Evolutionary conservation across 2,888 invertebrate species (phyloP).

Genomic region (Apamea sordens): DNA sequence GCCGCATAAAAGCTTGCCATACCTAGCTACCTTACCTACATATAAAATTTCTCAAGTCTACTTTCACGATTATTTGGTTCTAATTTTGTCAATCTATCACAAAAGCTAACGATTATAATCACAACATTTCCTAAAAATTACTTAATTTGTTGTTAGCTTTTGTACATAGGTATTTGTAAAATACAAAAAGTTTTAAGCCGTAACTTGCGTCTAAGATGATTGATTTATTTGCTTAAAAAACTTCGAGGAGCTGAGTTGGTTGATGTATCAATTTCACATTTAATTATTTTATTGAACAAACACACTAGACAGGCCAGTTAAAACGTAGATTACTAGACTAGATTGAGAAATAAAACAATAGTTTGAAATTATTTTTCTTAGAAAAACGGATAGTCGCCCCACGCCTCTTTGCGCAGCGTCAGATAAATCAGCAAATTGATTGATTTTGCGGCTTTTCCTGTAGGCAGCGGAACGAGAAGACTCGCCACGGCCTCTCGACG

Average conservation of each 20-base stretch:
- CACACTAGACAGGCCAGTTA: background rate
- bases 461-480: constrained; percentile 33
- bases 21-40: background rate
- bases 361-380: constrained; percentile 21
- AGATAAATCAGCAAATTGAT: constrained; percentile 62
- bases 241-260: background rate
- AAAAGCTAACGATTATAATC: background rate
- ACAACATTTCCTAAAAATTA: background rate
- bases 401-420: constrained; percentile 18
- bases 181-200: background rate
- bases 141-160: background rate
- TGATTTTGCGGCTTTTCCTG: constrained; percentile 53
- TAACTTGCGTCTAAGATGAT: background rate
- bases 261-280: background rate
- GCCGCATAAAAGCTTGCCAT: background rate
- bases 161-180: background rate
- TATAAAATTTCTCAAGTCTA: no score
- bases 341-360: background rate
- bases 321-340: background rate
- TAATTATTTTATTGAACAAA: background rate
- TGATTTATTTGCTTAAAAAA: background rate
- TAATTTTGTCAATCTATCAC: background rate
- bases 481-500: constrained; percentile 34
- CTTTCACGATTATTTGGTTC: background rate
- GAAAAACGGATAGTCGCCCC: background rate